Evolutionary conservation across 2,113 vertebrate species (phyloP).

Genomic region (Uropsilus gracilis): DNA sequence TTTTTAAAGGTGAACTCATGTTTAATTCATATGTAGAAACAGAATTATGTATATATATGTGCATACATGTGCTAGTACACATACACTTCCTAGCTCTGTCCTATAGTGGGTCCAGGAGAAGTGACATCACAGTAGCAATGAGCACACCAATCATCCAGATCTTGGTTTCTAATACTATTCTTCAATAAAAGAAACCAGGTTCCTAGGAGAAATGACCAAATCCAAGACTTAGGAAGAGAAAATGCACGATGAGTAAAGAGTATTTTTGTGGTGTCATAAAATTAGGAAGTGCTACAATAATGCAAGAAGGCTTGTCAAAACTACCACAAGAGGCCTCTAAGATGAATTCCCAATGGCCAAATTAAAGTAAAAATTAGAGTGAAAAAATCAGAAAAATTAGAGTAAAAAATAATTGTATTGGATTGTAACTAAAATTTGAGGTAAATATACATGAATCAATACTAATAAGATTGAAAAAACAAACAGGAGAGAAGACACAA

Average conservation of each 20-base stretch:
- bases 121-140: neutral
- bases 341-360: neutral
- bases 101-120: neutral
- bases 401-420: neutral
- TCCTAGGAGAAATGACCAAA: neutral
- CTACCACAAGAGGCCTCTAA: neutral
- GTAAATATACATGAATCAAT: neutral
- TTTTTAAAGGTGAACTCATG: neutral
- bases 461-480: neutral
- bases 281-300: neutral
- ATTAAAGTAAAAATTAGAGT: neutral
- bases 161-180: constrained; percentile 13
- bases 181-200: constrained; percentile 5
- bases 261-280: neutral
- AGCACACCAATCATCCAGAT: neutral
- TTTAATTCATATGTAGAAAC: neutral
- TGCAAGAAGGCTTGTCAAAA: neutral
- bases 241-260: neutral
- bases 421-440: neutral
- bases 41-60: neutral
- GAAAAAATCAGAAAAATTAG: neutral
- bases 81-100: neutral
- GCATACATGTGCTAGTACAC: neutral
- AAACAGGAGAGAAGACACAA: neutral
- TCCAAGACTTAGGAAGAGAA: neutral